Evolutionary conservation across 2,113 vertebrate genomes (phyloP).

Genomic region (Pipra filicauda): DNA sequence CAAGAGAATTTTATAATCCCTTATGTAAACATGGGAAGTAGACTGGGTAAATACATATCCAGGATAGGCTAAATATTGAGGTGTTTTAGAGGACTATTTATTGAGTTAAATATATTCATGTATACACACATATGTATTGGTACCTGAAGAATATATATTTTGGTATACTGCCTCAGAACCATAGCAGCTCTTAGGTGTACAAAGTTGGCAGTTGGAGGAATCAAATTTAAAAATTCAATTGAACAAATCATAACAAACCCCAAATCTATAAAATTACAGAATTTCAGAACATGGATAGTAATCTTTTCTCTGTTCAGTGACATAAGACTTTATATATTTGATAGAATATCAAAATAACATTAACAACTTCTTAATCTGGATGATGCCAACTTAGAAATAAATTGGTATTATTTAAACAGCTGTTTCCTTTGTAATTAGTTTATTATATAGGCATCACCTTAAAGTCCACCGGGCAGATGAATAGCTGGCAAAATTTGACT

Average conservation of each 20-base stretch:
- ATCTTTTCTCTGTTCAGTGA: neutral
- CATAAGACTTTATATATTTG: neutral
- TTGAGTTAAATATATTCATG: slow-evolving; percentile 73
- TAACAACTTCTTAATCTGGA: neutral
- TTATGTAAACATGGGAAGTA: slow-evolving; percentile 71
- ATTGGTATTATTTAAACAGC: neutral
- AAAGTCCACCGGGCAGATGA: neutral
- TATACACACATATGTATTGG: neutral
- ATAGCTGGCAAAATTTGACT: neutral
- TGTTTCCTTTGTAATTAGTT: neutral
- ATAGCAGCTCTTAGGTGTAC: neutral
- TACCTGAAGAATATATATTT: slow-evolving; percentile 38
- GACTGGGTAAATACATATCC: slow-evolving; percentile 73
- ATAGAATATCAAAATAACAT: neutral
- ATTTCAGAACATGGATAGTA: neutral
- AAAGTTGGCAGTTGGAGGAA: neutral
- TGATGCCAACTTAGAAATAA: neutral
- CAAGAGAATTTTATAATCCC: slow-evolving; percentile 71
- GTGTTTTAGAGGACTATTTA: slow-evolving; percentile 74
- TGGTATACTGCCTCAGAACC: neutral
- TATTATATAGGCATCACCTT: neutral
- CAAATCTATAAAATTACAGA: neutral
- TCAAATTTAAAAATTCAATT: slow-evolving; percentile 38
- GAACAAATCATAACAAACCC: neutral
- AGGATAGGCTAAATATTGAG: slow-evolving; percentile 73